phyloP scores from a whole-genome alignment of 2,113 vertebrate species.

The Malurus melanocephalus region DNA sequence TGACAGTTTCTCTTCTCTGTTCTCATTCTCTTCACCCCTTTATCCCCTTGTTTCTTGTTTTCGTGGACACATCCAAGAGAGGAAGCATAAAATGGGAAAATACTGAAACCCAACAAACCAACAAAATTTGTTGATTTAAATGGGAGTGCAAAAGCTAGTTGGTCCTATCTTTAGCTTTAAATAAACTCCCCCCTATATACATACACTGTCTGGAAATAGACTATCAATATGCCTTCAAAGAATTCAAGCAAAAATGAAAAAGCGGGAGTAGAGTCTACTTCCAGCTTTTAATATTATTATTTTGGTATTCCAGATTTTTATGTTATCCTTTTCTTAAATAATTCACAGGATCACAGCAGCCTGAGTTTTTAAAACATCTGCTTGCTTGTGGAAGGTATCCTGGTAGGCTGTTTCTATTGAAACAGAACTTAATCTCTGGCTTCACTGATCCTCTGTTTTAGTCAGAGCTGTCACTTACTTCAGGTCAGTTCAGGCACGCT shows the following conservation, averaged over 20 bases:
- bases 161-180: background rate
- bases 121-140: background rate
- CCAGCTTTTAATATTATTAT: background rate
- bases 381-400: background rate
- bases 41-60: background rate
- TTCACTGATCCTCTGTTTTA: conserved; percentile 36
- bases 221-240: background rate
- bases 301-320: background rate
- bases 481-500: conserved; percentile 44
- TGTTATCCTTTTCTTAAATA: background rate
- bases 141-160: background rate
- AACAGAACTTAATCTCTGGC: conserved; percentile 56
- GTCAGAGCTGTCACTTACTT: conserved; percentile 53
- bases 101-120: background rate
- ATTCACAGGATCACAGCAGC: background rate
- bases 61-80: background rate
- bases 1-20: background rate
- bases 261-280: background rate
- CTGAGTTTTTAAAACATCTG: background rate
- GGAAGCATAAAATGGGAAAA: background rate
- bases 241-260: conserved; percentile 4
- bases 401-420: background rate
- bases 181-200: background rate
- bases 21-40: background rate
- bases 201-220: background rate